These are phyloP conservation scores for Orius insidiosus DNA, from an alignment of 1,140 invertebrate genomes.

Conservation along the genomic window DNA sequence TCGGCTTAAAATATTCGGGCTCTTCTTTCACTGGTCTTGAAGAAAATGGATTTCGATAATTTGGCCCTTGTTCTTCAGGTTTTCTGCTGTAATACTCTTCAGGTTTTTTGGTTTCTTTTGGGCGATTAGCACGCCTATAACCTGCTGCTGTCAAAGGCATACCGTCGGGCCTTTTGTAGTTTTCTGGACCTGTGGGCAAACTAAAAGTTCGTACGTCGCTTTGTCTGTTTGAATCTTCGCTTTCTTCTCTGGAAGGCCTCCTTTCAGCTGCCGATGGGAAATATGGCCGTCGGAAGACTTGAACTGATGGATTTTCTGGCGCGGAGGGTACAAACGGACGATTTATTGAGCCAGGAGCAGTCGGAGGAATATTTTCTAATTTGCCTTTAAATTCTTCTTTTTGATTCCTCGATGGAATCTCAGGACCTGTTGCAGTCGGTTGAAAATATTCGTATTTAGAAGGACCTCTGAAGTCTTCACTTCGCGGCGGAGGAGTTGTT, in stretches of 20 bases:
- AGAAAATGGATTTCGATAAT: constrained; percentile 6
- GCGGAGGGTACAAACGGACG: no score
- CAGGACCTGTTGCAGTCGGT: not conserved
- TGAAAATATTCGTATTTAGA: not conserved
- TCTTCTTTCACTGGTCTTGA: constrained; percentile 4
- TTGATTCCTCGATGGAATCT: not conserved
- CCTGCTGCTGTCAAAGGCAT: not conserved
- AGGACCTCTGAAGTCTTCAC: constrained; percentile 7
- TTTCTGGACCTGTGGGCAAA: not conserved
- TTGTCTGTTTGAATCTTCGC: not conserved
- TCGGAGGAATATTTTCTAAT: not conserved
- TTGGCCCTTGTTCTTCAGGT: constrained; percentile 4
- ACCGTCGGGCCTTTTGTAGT: not conserved
- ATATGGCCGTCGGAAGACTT: not conserved
- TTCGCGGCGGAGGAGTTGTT: not conserved
- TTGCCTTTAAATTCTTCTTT: constrained; percentile 4
- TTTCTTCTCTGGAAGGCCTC: not conserved
- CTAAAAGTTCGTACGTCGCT: no score
- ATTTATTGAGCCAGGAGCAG: not conserved
- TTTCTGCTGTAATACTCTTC: not conserved
- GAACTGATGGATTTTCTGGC: not conserved
- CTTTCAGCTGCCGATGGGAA: not conserved
- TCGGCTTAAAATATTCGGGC: constrained; percentile 7
- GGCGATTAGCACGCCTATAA: not conserved
- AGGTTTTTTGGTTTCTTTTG: constrained; percentile 1